A percentile compares a stretch with the other conserved stretches of the same genome.
Conservation (phyloP, 2,888 invertebrate species). For the Herminia tarsipennalis region DNA sequence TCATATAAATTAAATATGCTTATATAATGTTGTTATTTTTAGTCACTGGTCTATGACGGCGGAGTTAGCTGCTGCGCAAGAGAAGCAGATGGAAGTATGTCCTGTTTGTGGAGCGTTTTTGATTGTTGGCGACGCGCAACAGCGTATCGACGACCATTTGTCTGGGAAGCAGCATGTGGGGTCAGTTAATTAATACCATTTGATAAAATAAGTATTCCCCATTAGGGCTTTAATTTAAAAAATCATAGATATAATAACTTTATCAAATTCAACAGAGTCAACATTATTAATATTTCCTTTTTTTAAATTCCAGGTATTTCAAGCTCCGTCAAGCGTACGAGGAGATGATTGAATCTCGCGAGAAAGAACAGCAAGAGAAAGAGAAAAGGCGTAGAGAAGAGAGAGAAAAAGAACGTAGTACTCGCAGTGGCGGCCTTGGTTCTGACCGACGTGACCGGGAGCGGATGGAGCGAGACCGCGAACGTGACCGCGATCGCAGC, state of each 20-base stretch:
- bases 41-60: slow-evolving; percentile 91
- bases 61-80: slow-evolving; percentile 94
- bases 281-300: not conserved
- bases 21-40: slow-evolving; percentile 16
- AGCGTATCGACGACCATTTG: slow-evolving; percentile 98
- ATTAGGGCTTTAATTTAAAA: too few relatives aligned
- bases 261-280: too few relatives aligned
- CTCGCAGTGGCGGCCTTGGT: slow-evolving; percentile 71
- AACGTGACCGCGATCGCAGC: slow-evolving; percentile 65
- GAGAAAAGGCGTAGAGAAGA: slow-evolving; percentile 77
- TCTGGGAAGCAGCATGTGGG: slow-evolving; percentile 99
- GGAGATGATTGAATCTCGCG: slow-evolving; percentile 87
- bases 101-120: slow-evolving; percentile 99
- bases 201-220: too few relatives aligned
- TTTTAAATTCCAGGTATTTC: slow-evolving; percentile 79
- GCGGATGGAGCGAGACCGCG: slow-evolving; percentile 75
- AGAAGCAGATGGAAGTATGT: slow-evolving; percentile 99
- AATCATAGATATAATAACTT: too few relatives aligned
- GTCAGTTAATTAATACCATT: too few relatives aligned
- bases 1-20: too few relatives aligned
- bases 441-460: slow-evolving; percentile 76
- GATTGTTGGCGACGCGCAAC: slow-evolving; percentile 99
- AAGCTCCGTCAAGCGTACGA: slow-evolving; percentile 89
- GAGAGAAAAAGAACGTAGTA: slow-evolving; percentile 68
- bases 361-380: slow-evolving; percentile 87